Base-by-base conservation (phyloP, 2,113 vertebrate species). In the Lepus americanus region DNA sequence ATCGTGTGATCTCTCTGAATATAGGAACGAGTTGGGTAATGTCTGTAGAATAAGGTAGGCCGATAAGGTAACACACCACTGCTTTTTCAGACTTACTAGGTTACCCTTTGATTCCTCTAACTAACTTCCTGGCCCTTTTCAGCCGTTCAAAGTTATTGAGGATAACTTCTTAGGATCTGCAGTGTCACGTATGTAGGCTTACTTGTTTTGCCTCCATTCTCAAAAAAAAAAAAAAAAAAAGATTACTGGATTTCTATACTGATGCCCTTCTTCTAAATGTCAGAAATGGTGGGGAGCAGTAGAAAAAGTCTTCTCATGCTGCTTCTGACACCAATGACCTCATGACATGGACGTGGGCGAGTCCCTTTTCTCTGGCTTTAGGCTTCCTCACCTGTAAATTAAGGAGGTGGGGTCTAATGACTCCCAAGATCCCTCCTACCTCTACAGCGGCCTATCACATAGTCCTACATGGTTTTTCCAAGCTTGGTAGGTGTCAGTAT, bases 141-240 rank as follows among this genome's bases (percentile, higher is more conserved):
- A 5, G 16, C 61, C 39, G 66, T 73, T 87, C 55, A 61, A 23
- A 86, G 33, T 39, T 39, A 14, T 0, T 20, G 11, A 64, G 31
- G 11, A 55, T 31, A 17, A 20, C 23, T 78, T 85, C 33, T 80
- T 85, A 59, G 64, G 19, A 16, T 73, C 22, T 85, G 49, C 67
- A 63, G 36, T 61, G 36, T 80, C 69, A n/a, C 27, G 53, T 61
- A 61, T 61, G 20, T 63, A 79, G 19, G 39, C 64, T 76, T 69
- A 29, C 19, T 67, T 33, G 14, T 94, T 89, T 94, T 91, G 16
- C 87, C 53, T 94, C 85, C 78, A 3, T 89, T 64, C 67, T 64
- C 94, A 51, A 70, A 59, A 13, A 84, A 59, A 44, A 44, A 44
- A 44, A 44, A 44, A 44, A 44, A 86, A 29, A 8, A 39, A 69